These are phyloP conservation scores for Ianthella basta DNA, from an alignment of 37 sponge, comb jelly and placozoan genomes.

Conservation along the genomic window DNA sequence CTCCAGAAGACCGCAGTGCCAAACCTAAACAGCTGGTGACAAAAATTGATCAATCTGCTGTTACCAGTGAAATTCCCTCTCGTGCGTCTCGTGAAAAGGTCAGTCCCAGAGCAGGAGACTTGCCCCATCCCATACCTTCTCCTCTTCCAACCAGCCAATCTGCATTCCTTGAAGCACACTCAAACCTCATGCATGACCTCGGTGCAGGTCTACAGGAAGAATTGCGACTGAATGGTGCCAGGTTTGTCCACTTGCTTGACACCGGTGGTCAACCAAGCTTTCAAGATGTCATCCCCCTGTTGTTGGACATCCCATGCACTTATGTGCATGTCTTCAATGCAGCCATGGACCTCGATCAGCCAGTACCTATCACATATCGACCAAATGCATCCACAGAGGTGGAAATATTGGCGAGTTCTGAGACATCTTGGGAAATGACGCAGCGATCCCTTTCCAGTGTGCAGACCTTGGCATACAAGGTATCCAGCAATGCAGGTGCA, in stretches of 20 bases:
- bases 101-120: too few species aligned
- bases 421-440: neutral
- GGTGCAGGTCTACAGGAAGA: neutral
- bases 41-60: too few species aligned
- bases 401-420: neutral
- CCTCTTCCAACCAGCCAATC: too few species aligned
- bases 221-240: neutral
- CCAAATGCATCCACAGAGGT: neutral
- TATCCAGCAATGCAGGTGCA: neutral
- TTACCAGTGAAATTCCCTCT: too few species aligned
- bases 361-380: neutral
- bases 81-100: too few species aligned
- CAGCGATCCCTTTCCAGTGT: neutral
- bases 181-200: neutral
- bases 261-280: slow-evolving; percentile 16
- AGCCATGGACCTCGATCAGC: neutral
- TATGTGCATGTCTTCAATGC: slow-evolving; percentile 10
- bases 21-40: too few species aligned
- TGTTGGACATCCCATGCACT: slow-evolving; percentile 4
- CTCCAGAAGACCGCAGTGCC: too few species aligned
- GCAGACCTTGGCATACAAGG: neutral
- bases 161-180: neutral
- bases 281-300: slow-evolving; percentile 7
- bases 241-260: slow-evolving; percentile 6
- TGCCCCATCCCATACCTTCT: too few species aligned